These are phyloP conservation scores for Chaitophorus viminalis DNA, from an alignment of 2,888 invertebrate genomes.

Conservation along the genomic window DNA sequence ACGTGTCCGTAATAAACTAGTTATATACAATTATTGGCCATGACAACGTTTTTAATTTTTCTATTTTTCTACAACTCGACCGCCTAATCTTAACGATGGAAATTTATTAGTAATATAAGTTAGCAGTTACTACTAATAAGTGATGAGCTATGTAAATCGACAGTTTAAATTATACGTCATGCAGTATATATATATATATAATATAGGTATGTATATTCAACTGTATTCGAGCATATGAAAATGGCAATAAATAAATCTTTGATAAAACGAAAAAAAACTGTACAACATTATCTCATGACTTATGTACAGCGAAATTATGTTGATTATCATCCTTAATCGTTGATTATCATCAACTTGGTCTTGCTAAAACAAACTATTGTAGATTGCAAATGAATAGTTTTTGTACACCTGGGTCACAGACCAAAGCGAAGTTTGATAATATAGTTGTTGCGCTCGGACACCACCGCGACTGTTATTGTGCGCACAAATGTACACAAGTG, in stretches of 20 bases:
- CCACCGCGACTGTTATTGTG: background rate
- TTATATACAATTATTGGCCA: background rate
- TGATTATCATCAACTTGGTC: too few species aligned
- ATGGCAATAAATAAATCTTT: background rate
- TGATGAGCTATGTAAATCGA: background rate
- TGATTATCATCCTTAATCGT: too few species aligned
- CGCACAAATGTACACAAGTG: background rate
- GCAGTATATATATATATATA: too few species aligned
- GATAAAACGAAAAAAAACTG: background rate
- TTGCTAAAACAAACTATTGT: background rate
- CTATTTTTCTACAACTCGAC: conserved; percentile 1
- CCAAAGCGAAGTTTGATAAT: background rate
- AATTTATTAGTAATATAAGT: background rate
- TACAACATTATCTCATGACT: background rate
- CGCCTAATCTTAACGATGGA: conserved; percentile 14
- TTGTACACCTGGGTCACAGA: background rate
- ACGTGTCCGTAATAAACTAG: background rate
- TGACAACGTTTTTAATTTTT: conserved; percentile 1
- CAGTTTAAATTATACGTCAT: background rate
- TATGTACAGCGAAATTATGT: background rate
- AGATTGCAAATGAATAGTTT: background rate
- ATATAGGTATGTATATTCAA: too few species aligned
- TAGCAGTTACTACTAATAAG: background rate
- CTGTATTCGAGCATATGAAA: too few species aligned
- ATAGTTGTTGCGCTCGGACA: background rate